Conservation (phyloP, 2,113 vertebrate genomes). For the Forbesichthys papilliferus region DNA sequence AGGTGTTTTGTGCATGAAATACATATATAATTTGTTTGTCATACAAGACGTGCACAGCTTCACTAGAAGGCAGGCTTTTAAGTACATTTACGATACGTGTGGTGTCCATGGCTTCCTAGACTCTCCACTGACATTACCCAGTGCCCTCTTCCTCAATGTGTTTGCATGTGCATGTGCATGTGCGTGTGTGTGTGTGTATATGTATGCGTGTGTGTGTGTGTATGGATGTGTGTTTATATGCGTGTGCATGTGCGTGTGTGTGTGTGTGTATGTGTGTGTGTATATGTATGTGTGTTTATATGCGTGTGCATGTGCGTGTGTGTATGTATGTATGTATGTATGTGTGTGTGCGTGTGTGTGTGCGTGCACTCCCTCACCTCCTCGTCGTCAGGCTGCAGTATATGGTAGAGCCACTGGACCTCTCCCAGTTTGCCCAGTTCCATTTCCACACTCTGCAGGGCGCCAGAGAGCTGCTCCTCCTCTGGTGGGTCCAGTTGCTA, state of each 20-base stretch:
- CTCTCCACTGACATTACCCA: too few species aligned
- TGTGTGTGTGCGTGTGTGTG: too few species aligned
- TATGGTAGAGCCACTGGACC: conserved; percentile 93
- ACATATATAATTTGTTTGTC: too few species aligned
- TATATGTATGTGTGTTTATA: not conserved
- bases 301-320: not conserved
- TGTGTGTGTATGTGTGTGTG: conserved; percentile 6
- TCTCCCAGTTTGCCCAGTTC: conserved; percentile 91
- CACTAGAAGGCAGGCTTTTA: too few species aligned
- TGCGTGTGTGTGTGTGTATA: not conserved
- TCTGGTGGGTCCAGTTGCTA: conserved; percentile 93
- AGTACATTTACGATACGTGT: too few species aligned
- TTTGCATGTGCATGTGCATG: not conserved
- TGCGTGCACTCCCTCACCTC: conserved; percentile 79
- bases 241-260: not conserved
- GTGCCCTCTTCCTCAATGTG: not conserved
- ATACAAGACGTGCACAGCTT: too few species aligned
- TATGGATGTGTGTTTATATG: not conserved
- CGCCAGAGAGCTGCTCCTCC: conserved; percentile 87
- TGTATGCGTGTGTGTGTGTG: not conserved
- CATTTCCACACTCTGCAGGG: conserved; percentile 86
- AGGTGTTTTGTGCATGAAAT: too few species aligned
- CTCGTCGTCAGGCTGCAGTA: conserved; percentile 91
- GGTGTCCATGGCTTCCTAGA: too few species aligned
- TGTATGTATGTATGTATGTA: too few species aligned